These are phyloP conservation scores for Hydrocynus forskahlii DNA, from an alignment of 2,797 vertebrate species.

Conservation along the genomic window DNA sequence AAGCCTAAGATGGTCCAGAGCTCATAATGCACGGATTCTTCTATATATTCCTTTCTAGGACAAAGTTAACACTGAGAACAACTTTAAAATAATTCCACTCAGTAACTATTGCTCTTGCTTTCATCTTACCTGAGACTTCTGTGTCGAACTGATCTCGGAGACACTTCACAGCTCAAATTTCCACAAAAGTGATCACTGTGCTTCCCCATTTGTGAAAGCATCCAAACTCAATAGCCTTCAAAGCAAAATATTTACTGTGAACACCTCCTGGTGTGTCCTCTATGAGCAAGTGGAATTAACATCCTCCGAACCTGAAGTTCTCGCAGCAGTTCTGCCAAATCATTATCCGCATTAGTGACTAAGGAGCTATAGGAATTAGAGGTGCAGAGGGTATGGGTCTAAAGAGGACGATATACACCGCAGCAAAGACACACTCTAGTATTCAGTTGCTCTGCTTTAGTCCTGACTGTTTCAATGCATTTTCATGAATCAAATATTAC, in stretches of 20 bases:
- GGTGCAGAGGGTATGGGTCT: constrained; percentile 31
- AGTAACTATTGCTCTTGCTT: too few species aligned
- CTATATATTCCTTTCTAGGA: background rate
- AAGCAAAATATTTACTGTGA: constrained; percentile 39
- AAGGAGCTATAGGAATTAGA: constrained; percentile 72
- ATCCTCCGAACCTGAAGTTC: constrained; percentile 64
- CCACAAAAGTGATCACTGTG: background rate
- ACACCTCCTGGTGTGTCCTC: constrained; percentile 56
- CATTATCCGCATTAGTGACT: constrained; percentile 80
- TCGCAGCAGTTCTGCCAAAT: constrained; percentile 62
- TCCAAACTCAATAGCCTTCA: constrained; percentile 40
- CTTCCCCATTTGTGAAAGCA: constrained; percentile 10
- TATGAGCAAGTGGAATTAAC: constrained; percentile 46
- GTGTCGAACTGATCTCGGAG: constrained; percentile 1
- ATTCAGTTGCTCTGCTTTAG: background rate
- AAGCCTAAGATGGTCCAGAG: background rate
- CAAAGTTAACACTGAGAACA: too few species aligned
- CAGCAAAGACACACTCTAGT: background rate
- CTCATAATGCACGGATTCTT: background rate
- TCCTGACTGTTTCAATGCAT: background rate
- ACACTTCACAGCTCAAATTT: background rate
- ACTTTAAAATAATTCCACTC: too few species aligned
- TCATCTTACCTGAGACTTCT: constrained; percentile 34
- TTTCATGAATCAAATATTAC: background rate
- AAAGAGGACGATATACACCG: background rate